Evolutionary conservation across 2,113 vertebrate genomes (phyloP), one percentile per base, ranked within the genome.

Genomic region (Dipodomys stephensi): DNA sequence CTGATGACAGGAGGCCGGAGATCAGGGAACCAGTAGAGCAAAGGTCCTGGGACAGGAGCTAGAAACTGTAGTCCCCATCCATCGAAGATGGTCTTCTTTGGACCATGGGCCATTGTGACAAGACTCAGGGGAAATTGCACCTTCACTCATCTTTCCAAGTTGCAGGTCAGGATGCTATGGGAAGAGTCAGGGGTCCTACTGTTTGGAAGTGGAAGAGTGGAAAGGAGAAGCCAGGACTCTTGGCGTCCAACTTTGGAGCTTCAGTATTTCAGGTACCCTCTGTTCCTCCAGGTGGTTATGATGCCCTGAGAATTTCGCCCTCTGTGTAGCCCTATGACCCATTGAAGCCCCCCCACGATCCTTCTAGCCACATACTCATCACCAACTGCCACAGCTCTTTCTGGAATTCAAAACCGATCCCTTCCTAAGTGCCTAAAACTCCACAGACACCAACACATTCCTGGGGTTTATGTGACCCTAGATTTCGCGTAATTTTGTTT

Each of bases 401-500:
- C 46, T 64, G 71, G 91, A 74, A 73, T 11, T 64, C 79, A 46
- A 32, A 35, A 12, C 74, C 78, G 65, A 25, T 1, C 30, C 30
- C 28, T 3, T 67, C 22, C 25, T 22, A 16, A 9, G 20, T 30
- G 27, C 5, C 60, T 32, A 39, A 87, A 65, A 32, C 10, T n/a
- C 86, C 22, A 1, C 25, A 60, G 27, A 44, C 19, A 83, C n/a
- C 25, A 64, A 44, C 35, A 71, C 32, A 44, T 80, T 44, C 5
- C 0, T 0, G 4, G 18, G 67, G 82, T 87, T 77, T 74, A 65
- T 89, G 83, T 80, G 94, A 57, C 12, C 28, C 68, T 25, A 73
- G 83, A 46, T 87, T 68, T 27, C 32, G 89, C 62, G 28, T 86
- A 15, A 80, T 93, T 87, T 85, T 65, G 60, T 96, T 90, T 95